Evolutionary conservation across 2,113 vertebrate genomes (phyloP), one percentile per base, ranked within the genome.

Genomic region (Daboia siamensis): DNA sequence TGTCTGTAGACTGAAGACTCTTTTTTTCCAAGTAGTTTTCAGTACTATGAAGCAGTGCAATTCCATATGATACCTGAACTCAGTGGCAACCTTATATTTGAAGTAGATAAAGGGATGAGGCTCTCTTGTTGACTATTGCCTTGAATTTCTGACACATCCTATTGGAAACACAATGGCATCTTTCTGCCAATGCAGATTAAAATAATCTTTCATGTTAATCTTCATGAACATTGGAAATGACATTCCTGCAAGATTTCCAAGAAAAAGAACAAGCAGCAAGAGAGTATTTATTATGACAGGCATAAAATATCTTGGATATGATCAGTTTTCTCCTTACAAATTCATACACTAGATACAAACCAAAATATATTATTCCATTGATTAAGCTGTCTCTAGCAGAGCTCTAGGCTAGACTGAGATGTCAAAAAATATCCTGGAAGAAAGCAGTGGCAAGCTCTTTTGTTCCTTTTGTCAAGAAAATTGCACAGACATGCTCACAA

Each of bases 91-190:
- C 44, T 80, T 92, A 24, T 74, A 48, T 88, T 92, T 55, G 69
- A 92, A 55, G 20, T 56, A 92, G 23, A 48, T 56, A 4, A 85
- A 26, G 39, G 46, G 55, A 92, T 21, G 46, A 59, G 29, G 74
- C 55, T 9, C 12, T 39, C 1, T 89, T 92, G 93, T 94, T 96
- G 95, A 97, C 96, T 94, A 96, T 92, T 95, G 91, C 96, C 95
- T 96, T 91, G 94, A 92, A 96, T 96, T 95, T 94, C 93, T 96
- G 87, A 95, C 93, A 95, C 91, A 95, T 86, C 54, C 52, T 93
- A 95, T 93, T 93, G 95, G 90, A 96, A 96, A 94, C 93, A 95
- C 94, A 89, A 87, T 21, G 24, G 26, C 26, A 2, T 61, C 89
- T 88, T 92, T 95, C 46, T 96, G 90, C 93, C 90, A 95, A 91